Percentiles rank a stretch among this genome's conserved stretches.
Evolutionary conservation across 2,797 vertebrate genomes (phyloP).

Genomic region (Arctocebus calabarensis): DNA sequence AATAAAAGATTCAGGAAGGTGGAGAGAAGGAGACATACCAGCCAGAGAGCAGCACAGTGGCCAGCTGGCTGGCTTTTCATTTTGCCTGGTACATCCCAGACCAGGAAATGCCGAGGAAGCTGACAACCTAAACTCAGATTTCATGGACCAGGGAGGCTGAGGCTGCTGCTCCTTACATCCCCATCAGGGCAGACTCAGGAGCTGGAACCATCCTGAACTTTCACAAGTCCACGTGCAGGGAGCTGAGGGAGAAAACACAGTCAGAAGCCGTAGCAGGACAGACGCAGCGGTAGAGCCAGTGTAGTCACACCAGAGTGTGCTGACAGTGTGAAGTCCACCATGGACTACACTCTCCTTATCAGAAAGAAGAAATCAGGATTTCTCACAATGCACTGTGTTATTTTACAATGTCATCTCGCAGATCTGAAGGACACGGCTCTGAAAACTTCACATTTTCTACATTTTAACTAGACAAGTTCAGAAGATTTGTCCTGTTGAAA

Average conservation of each 20-base stretch:
- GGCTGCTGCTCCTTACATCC: background rate
- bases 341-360: background rate
- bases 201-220: background rate
- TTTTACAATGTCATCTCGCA: background rate
- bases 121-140: background rate
- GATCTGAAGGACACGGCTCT: background rate
- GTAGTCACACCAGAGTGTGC: background rate
- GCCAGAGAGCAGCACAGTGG: background rate
- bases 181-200: background rate
- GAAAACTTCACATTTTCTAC: background rate
- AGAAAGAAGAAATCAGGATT: background rate
- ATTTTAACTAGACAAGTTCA: constrained; percentile 30
- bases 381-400: background rate
- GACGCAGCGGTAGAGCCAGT: background rate
- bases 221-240: background rate
- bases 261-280: background rate
- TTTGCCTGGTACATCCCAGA: background rate
- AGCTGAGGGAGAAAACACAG: background rate
- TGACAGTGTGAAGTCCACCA: background rate
- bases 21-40: background rate
- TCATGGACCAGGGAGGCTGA: background rate
- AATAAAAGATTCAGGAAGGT: background rate
- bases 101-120: background rate
- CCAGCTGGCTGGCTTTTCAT: background rate
- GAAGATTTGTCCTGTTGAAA: background rate